These are phyloP conservation scores for Orchestia grillus DNA, from an alignment of 1,140 invertebrate genomes.

Conservation along the genomic window DNA sequence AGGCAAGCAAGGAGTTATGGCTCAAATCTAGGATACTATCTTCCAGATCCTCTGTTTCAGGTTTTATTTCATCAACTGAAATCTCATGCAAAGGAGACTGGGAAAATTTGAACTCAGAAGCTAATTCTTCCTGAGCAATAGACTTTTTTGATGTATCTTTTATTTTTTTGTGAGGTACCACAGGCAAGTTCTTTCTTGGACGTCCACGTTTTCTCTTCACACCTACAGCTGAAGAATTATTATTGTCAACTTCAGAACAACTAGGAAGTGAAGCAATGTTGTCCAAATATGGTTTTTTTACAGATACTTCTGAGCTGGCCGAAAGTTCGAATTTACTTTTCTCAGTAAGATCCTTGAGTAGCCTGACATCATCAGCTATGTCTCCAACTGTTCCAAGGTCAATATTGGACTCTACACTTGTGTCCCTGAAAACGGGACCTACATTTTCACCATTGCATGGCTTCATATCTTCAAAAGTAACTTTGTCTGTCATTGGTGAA, in stretches of 20 bases:
- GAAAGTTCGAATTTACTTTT: neutral
- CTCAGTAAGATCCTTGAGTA: constrained; percentile 24
- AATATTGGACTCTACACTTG: neutral
- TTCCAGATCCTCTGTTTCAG: neutral
- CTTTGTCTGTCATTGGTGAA: neutral
- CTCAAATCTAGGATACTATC: neutral
- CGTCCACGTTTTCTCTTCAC: neutral
- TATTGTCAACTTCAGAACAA: neutral
- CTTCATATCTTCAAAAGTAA: neutral
- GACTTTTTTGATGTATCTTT: neutral
- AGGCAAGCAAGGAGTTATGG: neutral
- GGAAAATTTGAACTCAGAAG: neutral
- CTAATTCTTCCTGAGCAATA: neutral
- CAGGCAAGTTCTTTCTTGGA: constrained; percentile 17
- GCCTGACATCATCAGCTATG: constrained; percentile 13
- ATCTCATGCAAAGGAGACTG: neutral
- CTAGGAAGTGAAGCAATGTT: neutral
- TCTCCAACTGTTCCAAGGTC: constrained; percentile 11
- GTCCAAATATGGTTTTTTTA: neutral
- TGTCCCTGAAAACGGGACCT: neutral
- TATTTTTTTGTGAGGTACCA: neutral
- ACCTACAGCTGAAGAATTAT: neutral
- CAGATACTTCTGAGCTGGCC: neutral
- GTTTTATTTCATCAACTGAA: neutral
- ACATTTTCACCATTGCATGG: neutral